Evolutionary conservation across 2,797 vertebrate species (phyloP), one percentile per base, ranked within the genome.

Genomic region (Rhadinocentrus ornatus): DNA sequence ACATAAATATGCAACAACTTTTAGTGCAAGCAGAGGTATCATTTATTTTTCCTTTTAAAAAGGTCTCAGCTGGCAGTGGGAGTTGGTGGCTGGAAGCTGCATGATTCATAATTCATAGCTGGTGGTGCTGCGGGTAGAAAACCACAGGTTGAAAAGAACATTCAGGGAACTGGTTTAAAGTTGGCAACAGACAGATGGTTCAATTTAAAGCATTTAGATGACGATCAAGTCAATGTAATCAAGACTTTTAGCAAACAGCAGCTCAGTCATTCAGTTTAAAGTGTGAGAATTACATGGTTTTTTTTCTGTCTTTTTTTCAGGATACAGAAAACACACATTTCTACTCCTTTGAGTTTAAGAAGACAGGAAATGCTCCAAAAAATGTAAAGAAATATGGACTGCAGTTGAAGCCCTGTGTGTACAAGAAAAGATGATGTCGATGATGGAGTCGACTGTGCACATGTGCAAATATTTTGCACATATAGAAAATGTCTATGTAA

Each of bases 391-490:
- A 88, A 67, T 78, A 81, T 13, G 82, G 85, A 32, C 86, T 95
- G 48, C 76, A 94, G 75, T 80, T 96, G 63, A 94, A 80, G 75
- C 90, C 95, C 0, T 96, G 95, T 80, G 10, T 96, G 39, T 96
- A 96, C 78, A 96, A 95, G 90, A 95, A 94, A 77, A 91, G 95
- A 88, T 96, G 89, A 93, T n/a, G 12, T 29, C 20, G 8, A 4
- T 31, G 29, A 27, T n/a, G 11, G 27, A 32, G 18, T 20, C 8
- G 15, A 44, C 0, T 6, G 41, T 20, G 41, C 41, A 44, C 6
- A 20, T 41, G 16, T 41, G 39, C 41, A 20, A 4, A 44, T 39
- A 48, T 3, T 20, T 20, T 46, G 18, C 41, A 20, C 18, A n/a
- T 46, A 46, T 46, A 20, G 10, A 48, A 48, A 9, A 22, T 48